Conservation (phyloP, 1,140 invertebrate genomes). For the Bombus terrestris region DNA sequence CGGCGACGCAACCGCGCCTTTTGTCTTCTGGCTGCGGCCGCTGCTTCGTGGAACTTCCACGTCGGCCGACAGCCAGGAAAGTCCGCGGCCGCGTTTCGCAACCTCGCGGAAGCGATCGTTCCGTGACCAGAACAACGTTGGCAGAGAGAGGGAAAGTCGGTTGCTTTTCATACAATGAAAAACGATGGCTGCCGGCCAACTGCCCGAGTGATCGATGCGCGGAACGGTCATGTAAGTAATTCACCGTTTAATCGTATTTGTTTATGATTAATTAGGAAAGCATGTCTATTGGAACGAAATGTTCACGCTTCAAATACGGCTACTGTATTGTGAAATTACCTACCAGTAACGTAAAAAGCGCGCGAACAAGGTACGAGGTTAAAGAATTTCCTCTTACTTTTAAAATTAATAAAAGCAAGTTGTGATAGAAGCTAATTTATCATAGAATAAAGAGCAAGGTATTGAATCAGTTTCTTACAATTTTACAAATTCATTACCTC, state of each 20-base stretch:
- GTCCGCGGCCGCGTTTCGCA: conserved; percentile 35
- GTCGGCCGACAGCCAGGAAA: conserved; percentile 17
- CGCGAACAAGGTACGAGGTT: no score
- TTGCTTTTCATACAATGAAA: conserved; percentile 33
- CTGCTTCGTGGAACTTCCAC: conserved; percentile 63
- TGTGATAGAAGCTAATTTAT: no score
- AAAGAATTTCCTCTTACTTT: no score
- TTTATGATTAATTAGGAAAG: not conserved
- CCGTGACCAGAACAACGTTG: no score
- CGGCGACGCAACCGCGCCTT: conserved; percentile 60
- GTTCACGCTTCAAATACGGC: not conserved
- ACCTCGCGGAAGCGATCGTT: conserved; percentile 35
- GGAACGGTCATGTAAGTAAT: no score
- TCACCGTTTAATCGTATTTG: not conserved
- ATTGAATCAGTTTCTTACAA: not conserved
- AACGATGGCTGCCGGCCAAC: conserved; percentile 13
- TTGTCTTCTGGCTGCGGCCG: conserved; percentile 54
- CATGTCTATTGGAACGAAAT: not conserved
- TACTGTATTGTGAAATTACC: no score
- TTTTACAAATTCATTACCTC: not conserved
- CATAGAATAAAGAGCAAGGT: no score
- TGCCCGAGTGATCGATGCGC: not conserved
- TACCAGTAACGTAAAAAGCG: no score
- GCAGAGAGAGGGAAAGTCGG: conserved; percentile 10
- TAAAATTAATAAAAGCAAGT: no score